Conservation (phyloP, 1,140 invertebrate genomes). For the Rhysida immarginata region DNA sequence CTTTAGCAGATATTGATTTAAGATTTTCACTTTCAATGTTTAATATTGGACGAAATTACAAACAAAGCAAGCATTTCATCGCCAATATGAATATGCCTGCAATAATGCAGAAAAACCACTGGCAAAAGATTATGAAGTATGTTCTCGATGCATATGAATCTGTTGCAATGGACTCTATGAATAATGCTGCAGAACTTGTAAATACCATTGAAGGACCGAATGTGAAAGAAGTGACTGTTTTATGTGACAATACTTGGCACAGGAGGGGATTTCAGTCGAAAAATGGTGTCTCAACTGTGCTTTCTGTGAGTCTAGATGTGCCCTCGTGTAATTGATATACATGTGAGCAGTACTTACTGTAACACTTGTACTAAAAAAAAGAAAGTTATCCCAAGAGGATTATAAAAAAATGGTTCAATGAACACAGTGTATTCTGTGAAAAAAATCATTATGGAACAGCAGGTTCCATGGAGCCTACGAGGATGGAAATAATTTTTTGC, state of each 20-base stretch:
- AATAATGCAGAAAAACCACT: not conserved
- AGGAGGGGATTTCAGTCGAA: not conserved
- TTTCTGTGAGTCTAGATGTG: not conserved
- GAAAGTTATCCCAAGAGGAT: not conserved
- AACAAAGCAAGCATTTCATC: not conserved
- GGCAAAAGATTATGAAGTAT: not conserved
- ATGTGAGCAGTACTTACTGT: not conserved
- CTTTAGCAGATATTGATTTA: too few species aligned
- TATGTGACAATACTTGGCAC: too few species aligned
- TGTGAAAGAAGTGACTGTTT: not conserved
- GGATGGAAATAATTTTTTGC: not conserved
- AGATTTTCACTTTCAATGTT: too few species aligned
- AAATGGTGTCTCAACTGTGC: not conserved
- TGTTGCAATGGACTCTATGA: not conserved
- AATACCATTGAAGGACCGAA: not conserved
- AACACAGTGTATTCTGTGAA: too few species aligned
- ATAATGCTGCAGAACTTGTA: not conserved
- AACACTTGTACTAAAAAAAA: too few species aligned
- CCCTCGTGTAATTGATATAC: not conserved
- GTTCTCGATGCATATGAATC: not conserved
- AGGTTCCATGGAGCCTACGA: not conserved
- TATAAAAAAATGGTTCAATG: not conserved
- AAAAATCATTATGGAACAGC: not conserved
- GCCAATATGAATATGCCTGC: not conserved
- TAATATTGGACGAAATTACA: not conserved